phyloP scores from a whole-genome alignment of 2,888 invertebrate species.

The Hedychridium roseum region DNA sequence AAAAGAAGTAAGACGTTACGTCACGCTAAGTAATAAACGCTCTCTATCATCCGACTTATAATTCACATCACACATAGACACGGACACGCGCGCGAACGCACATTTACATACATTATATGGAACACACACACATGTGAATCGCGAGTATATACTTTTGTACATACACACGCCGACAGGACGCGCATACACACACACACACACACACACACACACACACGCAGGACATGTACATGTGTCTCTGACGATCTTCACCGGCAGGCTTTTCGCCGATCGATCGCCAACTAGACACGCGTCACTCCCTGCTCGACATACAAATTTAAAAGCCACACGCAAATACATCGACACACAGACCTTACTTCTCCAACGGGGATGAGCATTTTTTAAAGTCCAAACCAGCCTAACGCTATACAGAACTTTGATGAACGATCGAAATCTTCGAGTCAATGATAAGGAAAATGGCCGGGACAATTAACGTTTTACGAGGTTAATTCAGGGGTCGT shows the following conservation, averaged over 20 bases:
- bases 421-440: too few relatives aligned
- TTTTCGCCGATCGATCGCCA: slow-evolving; percentile 16
- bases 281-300: slow-evolving; percentile 13
- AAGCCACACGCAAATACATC: too few relatives aligned
- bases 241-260: slow-evolving; percentile 18
- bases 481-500: too few relatives aligned
- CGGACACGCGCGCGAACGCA: background rate
- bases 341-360: too few relatives aligned
- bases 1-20: slow-evolving; percentile 90
- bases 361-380: too few relatives aligned
- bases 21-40: slow-evolving; percentile 59
- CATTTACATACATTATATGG: background rate
- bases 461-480: too few relatives aligned
- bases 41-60: slow-evolving; percentile 31
- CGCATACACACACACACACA: too few relatives aligned
- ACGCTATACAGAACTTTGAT: too few relatives aligned
- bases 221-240: slow-evolving; percentile 1
- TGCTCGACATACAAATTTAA: too few relatives aligned
- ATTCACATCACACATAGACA: background rate
- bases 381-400: too few relatives aligned
- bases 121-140: background rate
- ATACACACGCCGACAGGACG: too few relatives aligned
- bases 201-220: background rate
- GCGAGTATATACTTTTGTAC: background rate
- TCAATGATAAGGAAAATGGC: too few relatives aligned